phyloP scores from a whole-genome alignment of 92 coral and sea anemone species.

The Epizoanthus illoricatus region DNA sequence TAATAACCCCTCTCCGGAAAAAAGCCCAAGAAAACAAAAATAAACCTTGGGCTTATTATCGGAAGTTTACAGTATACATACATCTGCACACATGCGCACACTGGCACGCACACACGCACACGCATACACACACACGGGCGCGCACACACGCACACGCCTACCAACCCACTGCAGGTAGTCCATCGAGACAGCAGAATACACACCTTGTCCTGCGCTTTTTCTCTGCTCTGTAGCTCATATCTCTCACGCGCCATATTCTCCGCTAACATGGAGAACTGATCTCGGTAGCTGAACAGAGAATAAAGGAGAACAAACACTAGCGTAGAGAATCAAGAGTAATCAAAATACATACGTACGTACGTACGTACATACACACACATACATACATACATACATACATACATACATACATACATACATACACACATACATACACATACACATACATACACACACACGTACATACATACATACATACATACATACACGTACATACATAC shows the following conservation, averaged over 20 bases:
- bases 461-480: too few species aligned
- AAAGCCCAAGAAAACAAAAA: too few species aligned
- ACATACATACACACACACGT: too few species aligned
- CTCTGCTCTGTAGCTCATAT: slow-evolving; percentile 76
- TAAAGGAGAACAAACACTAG: slow-evolving; percentile 31
- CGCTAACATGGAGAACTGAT: slow-evolving; percentile 90
- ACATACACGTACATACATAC: too few species aligned
- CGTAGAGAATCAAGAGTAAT: background rate
- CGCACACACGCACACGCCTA: too few species aligned
- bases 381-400: too few species aligned
- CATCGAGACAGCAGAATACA: background rate
- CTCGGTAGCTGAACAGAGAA: slow-evolving; percentile 71
- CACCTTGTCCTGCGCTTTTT: slow-evolving; percentile 97
- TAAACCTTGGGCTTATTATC: too few species aligned
- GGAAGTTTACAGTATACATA: too few species aligned
- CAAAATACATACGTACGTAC: background rate
- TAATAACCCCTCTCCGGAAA: too few species aligned
- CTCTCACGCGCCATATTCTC: slow-evolving; percentile 91
- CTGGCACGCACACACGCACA: background rate
- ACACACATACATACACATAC: too few species aligned
- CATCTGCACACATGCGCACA: background rate
- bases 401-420: too few species aligned
- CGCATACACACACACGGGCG: background rate
- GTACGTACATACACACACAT: too few species aligned
- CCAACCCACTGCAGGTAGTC: background rate